Base-by-base conservation (phyloP, 2,797 vertebrate species). In the Craterocephalus amniculus region DNA sequence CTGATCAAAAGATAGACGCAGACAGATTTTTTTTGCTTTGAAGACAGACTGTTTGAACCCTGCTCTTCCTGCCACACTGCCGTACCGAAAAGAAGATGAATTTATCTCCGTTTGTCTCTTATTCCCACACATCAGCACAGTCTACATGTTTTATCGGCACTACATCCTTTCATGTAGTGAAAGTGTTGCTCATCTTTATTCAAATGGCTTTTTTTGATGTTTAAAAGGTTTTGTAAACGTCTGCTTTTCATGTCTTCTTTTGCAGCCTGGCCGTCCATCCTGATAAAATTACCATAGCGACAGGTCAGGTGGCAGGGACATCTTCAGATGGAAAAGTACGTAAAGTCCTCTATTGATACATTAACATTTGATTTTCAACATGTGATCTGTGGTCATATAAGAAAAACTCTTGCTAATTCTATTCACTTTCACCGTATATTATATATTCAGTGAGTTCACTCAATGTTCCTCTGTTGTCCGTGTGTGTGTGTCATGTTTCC, bases 271-370 rank as follows among this genome's bases (percentile, higher is more conserved):
- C 98, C 16, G 95, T 99, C 87, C 98, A 99, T 85, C 98, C 98
- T 16, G 98, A 99, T 88, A 98, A 96, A 92, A 99, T 99, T 92
- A 99, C 98, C 79, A 98, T 99, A 93, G 98, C 98, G 89, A 99
- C 98, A 6, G 98, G 98, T 70, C 98, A 99, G 90, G 97, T 99
- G 64, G 97, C 97, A 6, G 98, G 98, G 71, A 99, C 97, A 14
- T 97, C 97, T 18, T 95, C 95, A 72, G 98, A 99, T 81, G 98
- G 98, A 72, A 99, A 97, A 94, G 98, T 99, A 94, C 96, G 96
- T 74, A 54, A 90, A 52, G 6, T 16, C 1, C 58, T 49, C 22
- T 55, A 31, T 7, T 77, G 31, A 61, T 59, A 22, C 64, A 70
- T 63, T 31, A 72, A 70, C 10, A 58, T 45, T 67, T 12, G 20